phyloP scores from a whole-genome alignment of 1,140 invertebrate species.

The Calosoma granatense region DNA sequence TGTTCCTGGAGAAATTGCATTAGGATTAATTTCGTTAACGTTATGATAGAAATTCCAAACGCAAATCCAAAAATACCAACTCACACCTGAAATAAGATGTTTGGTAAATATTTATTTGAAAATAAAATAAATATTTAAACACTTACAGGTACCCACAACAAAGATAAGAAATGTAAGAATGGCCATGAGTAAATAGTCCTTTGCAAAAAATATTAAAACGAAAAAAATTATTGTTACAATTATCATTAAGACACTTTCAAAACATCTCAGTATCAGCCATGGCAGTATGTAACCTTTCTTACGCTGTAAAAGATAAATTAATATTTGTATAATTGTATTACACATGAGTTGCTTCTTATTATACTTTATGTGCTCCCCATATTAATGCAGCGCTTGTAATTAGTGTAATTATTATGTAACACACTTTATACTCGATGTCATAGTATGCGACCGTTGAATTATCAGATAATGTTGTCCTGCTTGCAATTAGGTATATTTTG shows the following conservation, averaged over 20 bases:
- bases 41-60: neutral
- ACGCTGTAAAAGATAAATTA: neutral
- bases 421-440: neutral
- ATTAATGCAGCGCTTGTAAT: neutral
- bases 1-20: neutral
- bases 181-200: neutral
- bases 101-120: neutral
- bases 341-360: neutral
- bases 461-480: neutral
- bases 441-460: neutral
- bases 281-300: neutral
- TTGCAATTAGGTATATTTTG: neutral
- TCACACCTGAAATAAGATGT: neutral
- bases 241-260: neutral
- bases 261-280: neutral
- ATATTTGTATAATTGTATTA: no score
- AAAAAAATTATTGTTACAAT: slow-evolving; percentile 1
- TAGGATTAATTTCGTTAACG: neutral
- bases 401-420: neutral
- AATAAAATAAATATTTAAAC: neutral
- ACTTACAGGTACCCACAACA: neutral
- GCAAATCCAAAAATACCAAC: neutral
- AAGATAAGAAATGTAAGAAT: neutral
- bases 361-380: neutral
- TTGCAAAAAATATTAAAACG: neutral